Evolutionary conservation across 1,140 invertebrate genomes (phyloP), one percentile per base, ranked within the genome.

Genomic region (Armadillidium nasatum): DNA sequence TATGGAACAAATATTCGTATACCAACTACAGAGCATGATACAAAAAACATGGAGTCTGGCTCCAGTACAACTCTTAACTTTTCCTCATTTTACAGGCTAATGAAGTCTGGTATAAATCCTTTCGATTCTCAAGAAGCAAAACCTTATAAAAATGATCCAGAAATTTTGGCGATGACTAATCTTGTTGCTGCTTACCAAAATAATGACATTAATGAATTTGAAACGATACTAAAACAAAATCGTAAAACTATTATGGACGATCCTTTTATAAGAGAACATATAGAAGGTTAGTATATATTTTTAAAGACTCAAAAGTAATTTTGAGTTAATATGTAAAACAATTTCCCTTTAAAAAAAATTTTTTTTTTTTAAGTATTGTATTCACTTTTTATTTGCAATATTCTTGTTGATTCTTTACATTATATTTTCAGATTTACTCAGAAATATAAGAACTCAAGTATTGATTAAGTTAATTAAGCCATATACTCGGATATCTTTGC

Each of bases 61-160:
- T n/a, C n/a, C n/a, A n/a, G n/a, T n/a, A n/a, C n/a, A n/a, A n/a
- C n/a, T n/a, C n/a, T n/a, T n/a, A n/a, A n/a, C n/a, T n/a, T n/a
- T n/a, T n/a, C n/a, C n/a, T n/a, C n/a, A n/a, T n/a, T n/a, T n/a
- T n/a, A n/a, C 82, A 96, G 94, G 94, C 87, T 97, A 75, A 97
- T 97, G 95, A 97, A 97, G 85, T 98, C 97, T n/a, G 96, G 95
- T 22, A 99, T 99, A 75, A 99, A 99, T 88, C 98, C 98, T 7
- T 99, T 99, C 86, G 97, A 99, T 87, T 98, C 96, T 0, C 97
- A 99, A 89, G 98, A 99, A 88, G 97, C 97, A 0, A 99, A 99
- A 85, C 96, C 98, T 0, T 99, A 99, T 83, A 98, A 98, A 87
- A 99, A 99, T 86, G 97, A 99, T 87, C 95, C 96, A 7, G 97